Conservation (phyloP, 2,797 vertebrate genomes). For the Mus minutoides region DNA sequence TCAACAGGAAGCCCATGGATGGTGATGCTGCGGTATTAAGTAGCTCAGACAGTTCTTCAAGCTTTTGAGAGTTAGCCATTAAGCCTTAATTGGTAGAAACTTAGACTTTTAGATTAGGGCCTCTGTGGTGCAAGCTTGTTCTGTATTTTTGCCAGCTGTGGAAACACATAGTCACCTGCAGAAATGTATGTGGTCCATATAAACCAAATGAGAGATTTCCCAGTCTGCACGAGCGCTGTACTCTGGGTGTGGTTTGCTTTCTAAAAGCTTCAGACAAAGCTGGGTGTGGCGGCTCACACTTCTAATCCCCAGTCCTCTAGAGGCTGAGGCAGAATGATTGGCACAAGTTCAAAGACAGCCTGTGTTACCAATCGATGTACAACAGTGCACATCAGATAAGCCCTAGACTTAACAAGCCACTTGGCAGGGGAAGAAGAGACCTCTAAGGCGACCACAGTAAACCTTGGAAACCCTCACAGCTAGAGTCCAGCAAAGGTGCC, state of each 20-base stretch:
- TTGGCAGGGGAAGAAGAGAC: neutral
- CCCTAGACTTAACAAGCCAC: neutral
- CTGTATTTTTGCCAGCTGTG: neutral
- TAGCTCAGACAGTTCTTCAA: neutral
- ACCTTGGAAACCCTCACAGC: neutral
- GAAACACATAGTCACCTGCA: neutral
- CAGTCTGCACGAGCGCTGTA: neutral
- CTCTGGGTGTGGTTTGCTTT: slow-evolving; percentile 39
- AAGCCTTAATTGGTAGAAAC: neutral
- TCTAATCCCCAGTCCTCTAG: neutral
- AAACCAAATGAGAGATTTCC: slow-evolving; percentile 41
- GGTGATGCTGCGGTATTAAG: neutral
- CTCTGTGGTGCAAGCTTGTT: neutral
- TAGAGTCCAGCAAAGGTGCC: neutral
- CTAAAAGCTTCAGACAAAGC: neutral
- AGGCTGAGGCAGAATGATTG: neutral
- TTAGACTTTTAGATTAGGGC: neutral
- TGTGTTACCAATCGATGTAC: neutral
- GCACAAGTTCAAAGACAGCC: neutral
- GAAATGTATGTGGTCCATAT: neutral
- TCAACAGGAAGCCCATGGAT: slow-evolving; percentile 14
- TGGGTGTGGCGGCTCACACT: neutral
- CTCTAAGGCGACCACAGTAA: neutral
- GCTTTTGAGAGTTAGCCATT: slow-evolving; percentile 26
- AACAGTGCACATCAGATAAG: neutral